phyloP scores from a whole-genome alignment of 2,113 vertebrate genomes.

The Spheniscus mendiculus region DNA sequence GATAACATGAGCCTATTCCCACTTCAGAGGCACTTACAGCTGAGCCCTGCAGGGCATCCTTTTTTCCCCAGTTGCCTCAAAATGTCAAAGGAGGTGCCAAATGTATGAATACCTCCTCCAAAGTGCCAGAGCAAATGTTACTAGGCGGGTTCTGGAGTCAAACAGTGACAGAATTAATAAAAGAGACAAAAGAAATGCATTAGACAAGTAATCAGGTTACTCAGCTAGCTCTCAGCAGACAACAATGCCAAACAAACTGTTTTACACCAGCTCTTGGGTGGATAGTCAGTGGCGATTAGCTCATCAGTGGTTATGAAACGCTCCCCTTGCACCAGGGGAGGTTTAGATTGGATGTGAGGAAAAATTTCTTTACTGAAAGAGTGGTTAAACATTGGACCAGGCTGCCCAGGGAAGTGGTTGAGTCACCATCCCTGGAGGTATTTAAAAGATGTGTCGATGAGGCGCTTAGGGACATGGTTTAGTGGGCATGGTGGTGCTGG shows the following conservation, averaged over 20 bases:
- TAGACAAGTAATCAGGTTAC: neutral
- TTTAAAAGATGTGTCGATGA: too few relatives aligned
- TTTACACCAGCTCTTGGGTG: neutral
- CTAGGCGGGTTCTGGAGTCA: neutral
- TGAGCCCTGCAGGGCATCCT: neutral
- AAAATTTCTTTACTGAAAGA: too few relatives aligned
- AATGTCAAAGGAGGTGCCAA: neutral
- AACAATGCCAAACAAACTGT: neutral
- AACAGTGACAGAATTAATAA: neutral
- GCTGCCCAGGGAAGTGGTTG: too few relatives aligned
- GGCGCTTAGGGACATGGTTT: too few relatives aligned
- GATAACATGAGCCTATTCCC: fast-evolving
- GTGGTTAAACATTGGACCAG: too few relatives aligned
- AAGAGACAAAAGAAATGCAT: neutral
- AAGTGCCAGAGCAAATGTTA: neutral
- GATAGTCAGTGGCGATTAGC: neutral
- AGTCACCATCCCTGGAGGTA: too few relatives aligned
- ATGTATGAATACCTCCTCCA: neutral
- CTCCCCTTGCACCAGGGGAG: too few relatives aligned
- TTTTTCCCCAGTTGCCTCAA: neutral
- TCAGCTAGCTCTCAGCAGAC: neutral
- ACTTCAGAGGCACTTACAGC: neutral
- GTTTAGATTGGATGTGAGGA: too few relatives aligned
- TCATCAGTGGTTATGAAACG: neutral
- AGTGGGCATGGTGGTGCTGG: too few relatives aligned